phyloP scores from a whole-genome alignment of 1,140 invertebrate species.

The Acromyrmex echinatior region DNA sequence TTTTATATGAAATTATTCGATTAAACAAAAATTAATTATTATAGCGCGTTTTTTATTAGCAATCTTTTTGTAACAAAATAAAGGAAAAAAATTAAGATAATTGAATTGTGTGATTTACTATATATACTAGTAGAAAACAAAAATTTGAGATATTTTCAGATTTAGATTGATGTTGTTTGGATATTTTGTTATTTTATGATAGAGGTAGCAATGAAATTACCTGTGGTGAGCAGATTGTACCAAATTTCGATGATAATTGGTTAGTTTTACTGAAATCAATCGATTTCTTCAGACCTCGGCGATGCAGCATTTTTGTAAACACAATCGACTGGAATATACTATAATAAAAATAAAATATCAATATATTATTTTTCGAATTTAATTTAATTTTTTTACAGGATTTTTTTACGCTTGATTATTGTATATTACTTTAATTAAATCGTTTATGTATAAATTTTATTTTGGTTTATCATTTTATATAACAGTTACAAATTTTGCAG shows the following conservation, averaged over 20 bases:
- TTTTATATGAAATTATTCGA: not conserved
- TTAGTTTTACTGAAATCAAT: slow-evolving; percentile 79
- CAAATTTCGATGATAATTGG: slow-evolving; percentile 72
- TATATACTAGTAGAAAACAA: not conserved
- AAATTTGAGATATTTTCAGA: not conserved
- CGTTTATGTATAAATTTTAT: not conserved
- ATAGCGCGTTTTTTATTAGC: not conserved
- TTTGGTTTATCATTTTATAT: not conserved
- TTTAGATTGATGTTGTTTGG: not conserved
- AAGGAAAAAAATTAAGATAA: not conserved
- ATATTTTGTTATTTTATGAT: slow-evolving; percentile 1
- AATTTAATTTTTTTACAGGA: slow-evolving; percentile 15
- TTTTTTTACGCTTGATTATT: not conserved
- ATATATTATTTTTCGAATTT: not conserved
- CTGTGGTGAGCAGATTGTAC: slow-evolving; percentile 82
- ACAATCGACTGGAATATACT: slow-evolving; percentile 84
- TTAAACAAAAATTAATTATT: not conserved
- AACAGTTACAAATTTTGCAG: not conserved
- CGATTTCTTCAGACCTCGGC: slow-evolving; percentile 78
- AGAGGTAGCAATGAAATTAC: slow-evolving; percentile 71
- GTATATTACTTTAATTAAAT: not conserved
- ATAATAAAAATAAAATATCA: slow-evolving; percentile 64
- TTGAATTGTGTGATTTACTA: not conserved
- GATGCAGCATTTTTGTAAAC: slow-evolving; percentile 83
- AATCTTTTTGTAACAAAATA: not conserved